These are phyloP conservation scores for Athene noctua DNA, from an alignment of 2,113 vertebrate species.

Conservation along the genomic window DNA sequence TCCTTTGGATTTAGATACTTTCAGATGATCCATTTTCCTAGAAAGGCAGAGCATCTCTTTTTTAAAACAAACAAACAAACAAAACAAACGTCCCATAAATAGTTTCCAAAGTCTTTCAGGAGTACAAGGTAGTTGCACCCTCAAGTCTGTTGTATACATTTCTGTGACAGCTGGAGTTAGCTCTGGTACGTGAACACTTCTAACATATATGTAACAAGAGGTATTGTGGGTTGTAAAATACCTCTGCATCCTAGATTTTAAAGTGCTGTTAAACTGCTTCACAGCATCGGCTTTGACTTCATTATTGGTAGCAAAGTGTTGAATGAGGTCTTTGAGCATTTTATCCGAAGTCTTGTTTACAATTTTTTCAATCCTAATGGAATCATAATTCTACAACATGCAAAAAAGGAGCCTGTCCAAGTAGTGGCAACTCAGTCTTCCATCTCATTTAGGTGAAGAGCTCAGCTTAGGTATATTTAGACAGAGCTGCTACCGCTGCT, in stretches of 20 bases:
- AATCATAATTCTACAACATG: not conserved
- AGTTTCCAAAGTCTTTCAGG: not conserved
- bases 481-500: not conserved
- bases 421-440: not conserved
- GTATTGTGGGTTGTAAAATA: not conserved
- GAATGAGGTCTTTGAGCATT: not conserved
- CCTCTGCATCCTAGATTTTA: not conserved
- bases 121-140: fast-evolving
- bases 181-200: not conserved
- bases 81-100: not conserved
- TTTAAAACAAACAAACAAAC: not conserved
- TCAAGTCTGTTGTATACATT: not conserved
- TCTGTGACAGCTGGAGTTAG: not conserved
- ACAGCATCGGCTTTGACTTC: not conserved
- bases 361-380: not conserved
- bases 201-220: not conserved
- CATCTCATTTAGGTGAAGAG: not conserved
- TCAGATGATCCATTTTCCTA: not conserved
- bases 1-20: not conserved
- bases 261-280: not conserved
- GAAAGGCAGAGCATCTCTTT: not conserved
- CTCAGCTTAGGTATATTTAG: not conserved
- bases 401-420: not conserved
- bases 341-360: not conserved
- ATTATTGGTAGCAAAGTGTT: not conserved